Conservation (phyloP, 2,888 invertebrate genomes). For the Apeira syringaria region DNA sequence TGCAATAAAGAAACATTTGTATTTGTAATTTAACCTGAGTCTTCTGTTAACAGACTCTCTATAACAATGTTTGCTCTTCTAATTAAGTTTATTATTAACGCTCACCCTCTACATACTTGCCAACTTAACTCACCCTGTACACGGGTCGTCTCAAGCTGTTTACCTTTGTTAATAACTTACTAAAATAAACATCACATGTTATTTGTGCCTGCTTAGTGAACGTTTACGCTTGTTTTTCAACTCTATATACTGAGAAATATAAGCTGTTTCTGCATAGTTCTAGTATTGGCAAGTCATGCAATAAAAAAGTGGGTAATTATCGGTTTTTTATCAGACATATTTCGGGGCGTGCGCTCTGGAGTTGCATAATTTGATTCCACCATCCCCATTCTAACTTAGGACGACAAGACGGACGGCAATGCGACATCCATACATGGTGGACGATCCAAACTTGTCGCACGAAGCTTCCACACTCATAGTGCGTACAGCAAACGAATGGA, state of each 20-base stretch:
- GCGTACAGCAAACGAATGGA: too few species aligned
- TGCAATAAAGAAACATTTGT: too few species aligned
- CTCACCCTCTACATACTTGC: not conserved
- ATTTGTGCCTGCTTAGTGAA: slow-evolving; percentile 25
- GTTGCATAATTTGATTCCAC: too few species aligned
- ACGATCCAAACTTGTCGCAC: too few species aligned
- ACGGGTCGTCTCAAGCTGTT: slow-evolving; percentile 19
- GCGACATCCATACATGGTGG: too few species aligned
- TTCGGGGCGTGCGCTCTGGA: too few species aligned
- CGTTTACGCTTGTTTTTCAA: not conserved
- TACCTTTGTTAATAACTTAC: slow-evolving; percentile 21
- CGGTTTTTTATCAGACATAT: too few species aligned
- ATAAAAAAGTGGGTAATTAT: too few species aligned
- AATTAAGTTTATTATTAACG: not conserved
- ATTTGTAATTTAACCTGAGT: not conserved
- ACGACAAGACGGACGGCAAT: too few species aligned
- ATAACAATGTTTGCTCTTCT: not conserved
- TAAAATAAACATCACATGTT: slow-evolving; percentile 31
- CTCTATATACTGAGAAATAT: not conserved
- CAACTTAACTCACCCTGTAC: not conserved
- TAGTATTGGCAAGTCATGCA: too few species aligned
- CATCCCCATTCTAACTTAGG: too few species aligned
- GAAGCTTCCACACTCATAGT: too few species aligned
- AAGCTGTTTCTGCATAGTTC: not conserved
- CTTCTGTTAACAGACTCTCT: not conserved